Base-by-base conservation (phyloP, 2,888 invertebrate species). In the Amiota mariae region DNA sequence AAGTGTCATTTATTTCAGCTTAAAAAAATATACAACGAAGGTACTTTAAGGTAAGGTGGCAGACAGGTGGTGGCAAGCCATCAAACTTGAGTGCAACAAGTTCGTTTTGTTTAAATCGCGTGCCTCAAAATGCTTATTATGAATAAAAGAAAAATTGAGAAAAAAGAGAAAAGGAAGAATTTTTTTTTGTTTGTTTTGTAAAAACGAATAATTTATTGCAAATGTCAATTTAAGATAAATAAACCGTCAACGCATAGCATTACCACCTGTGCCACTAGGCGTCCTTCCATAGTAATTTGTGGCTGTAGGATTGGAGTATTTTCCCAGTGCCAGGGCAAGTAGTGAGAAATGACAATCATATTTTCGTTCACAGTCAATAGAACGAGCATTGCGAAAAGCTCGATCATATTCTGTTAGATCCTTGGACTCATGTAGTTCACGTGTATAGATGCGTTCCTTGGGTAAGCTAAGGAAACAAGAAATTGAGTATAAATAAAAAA, bases 271-370 rank as follows among this genome's bases (percentile, higher is more conserved):
- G 10, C n/a, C 24, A 20, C 59, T 59, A 20, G 18, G 13, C 1
- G 20, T 10, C 18, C 54, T 20, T 20, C 59, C 49, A 49, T 84
- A 89, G 78, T 87, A 89, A 66, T 83, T 85, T 78, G 76, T 76
- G 3, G 88, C 87, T 24, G 79, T 81, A 10, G 83, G 81, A 51
- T 78, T 78, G 2, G 89, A 87, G 76, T 90, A 90, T 77, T 87
- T 91, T 8, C 95, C 95, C 80, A 94, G 91, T 8, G 94, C 94
- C 87, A 94, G 89, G 87, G 95, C 94, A 56, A 95, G 91, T 75
- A 95, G 88, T 0, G 95, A 95, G 80, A 95, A 91, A 2, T 93
- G 92, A 85, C 95, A 95, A 20, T 90, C 89, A 79, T 91, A 92
- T 81, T 91, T 90, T 73, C 87, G 77, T 4, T 91, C 90, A 82